Evolutionary conservation across 2,113 vertebrate species (phyloP), one percentile per base, ranked within the genome.

Genomic region (Pagrus major): DNA sequence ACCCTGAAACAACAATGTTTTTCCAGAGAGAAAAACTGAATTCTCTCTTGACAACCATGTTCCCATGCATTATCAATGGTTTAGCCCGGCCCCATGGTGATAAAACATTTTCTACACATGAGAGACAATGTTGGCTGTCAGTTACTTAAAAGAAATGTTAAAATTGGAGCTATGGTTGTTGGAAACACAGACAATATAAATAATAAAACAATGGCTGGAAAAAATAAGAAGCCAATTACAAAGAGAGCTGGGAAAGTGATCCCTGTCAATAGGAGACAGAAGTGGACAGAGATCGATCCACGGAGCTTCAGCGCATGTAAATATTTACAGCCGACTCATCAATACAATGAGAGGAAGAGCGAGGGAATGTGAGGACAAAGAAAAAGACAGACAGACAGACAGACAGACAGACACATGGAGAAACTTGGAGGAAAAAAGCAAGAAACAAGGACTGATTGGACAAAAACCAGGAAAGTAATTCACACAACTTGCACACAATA

Each of bases 241-340:
- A 55, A 46, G 71, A 61, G 42, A 69, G 65, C 59, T n/a, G 61
- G 49, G 60, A 68, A 63, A 88, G 23, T 66, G 82, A 83, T 87
- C 74, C 27, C 25, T 9, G 46, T 80, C 83, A 61, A 21, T 52
- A 58, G 46, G 70, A 82, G 78, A 68, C 68, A 72, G 70, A 68
- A 71, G 78, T 42, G 66, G 81, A 76, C 66, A 35, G 33, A 42
- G 65, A 82, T 78, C 70, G 69, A 87, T 86, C 15, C 5, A 41
- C 51, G 41, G 33, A 54, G 76, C 63, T 85, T 81, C 72, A 59
- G 52, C 4, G 18, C 66, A 80, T 81, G 80, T 81, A 81, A 84
- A 91, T 89, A 89, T 91, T 90, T 85, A 86, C 87, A 83, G 66
- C 27, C 4, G 25, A 58, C 39, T 31, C 3, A 82, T 86, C 84